Conservation (phyloP, 2,888 invertebrate genomes). For the Erebia palarica region DNA sequence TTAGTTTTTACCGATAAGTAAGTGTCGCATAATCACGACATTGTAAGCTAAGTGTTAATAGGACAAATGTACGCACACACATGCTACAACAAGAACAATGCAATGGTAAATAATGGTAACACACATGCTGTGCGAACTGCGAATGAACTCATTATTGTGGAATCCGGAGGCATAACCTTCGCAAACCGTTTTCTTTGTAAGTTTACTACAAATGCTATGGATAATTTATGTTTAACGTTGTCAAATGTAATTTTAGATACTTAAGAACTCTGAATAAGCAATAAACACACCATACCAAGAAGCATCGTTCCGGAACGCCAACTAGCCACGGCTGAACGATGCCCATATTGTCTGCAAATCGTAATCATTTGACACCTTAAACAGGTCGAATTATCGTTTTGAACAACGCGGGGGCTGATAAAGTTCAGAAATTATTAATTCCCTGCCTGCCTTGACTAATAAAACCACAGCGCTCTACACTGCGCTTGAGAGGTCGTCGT, state of each 20-base stretch:
- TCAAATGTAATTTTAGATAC: neutral
- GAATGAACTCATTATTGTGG: conserved; percentile 11
- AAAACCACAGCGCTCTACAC: no score
- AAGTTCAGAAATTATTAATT: no score
- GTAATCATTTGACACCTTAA: no score
- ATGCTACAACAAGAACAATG: conserved; percentile 9
- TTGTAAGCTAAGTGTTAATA: conserved; percentile 10
- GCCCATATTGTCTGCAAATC: no score
- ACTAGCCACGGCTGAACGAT: no score
- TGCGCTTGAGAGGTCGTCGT: no score
- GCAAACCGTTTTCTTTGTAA: conserved; percentile 7
- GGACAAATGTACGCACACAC: neutral
- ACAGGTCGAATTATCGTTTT: no score
- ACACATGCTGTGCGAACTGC: conserved; percentile 12
- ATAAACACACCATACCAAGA: no score
- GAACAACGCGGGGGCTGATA: no score
- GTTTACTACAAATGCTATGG: neutral
- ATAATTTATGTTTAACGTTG: neutral
- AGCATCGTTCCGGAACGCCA: no score
- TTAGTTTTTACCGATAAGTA: neutral
- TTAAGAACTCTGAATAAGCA: neutral
- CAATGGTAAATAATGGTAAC: conserved; percentile 10
- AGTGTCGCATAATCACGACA: neutral
- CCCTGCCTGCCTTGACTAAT: no score
- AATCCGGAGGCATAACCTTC: conserved; percentile 18